Percentiles rank a stretch among this genome's conserved stretches.
These are phyloP conservation scores for Antennarius maculatus DNA, from an alignment of 2,797 vertebrate genomes.

Conservation along the genomic window DNA sequence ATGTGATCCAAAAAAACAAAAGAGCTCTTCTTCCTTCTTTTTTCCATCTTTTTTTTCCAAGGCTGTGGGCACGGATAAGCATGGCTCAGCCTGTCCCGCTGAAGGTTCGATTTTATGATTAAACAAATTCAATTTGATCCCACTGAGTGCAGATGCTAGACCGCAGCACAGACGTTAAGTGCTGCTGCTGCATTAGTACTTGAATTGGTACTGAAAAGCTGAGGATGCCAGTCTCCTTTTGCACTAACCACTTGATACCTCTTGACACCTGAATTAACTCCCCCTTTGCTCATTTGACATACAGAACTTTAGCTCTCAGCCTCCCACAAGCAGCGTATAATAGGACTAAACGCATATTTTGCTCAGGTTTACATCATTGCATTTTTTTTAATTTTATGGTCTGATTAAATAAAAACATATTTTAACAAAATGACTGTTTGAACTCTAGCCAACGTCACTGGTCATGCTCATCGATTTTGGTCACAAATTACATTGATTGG, in stretches of 20 bases:
- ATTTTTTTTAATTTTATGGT: neutral
- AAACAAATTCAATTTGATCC: conserved; percentile 62
- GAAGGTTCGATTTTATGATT: conserved; percentile 65
- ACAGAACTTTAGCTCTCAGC: conserved; percentile 31
- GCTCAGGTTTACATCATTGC: neutral
- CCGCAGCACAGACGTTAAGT: conserved; percentile 41
- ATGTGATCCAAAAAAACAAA: conserved; percentile 46
- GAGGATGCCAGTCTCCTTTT: conserved; percentile 42
- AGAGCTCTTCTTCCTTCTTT: conserved; percentile 24
- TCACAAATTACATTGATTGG: conserved; percentile 33
- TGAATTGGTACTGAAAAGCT: conserved; percentile 30
- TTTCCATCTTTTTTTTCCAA: conserved; percentile 3
- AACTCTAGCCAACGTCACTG: neutral
- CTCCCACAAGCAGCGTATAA: conserved; percentile 11
- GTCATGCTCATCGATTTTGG: conserved; percentile 12
- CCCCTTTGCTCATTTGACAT: conserved; percentile 46
- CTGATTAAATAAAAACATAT: neutral
- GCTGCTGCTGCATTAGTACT: conserved; percentile 36
- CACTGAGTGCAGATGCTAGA: conserved; percentile 45
- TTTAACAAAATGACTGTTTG: neutral
- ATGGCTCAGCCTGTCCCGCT: conserved; percentile 24
- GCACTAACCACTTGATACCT: conserved; percentile 48
- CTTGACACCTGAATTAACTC: conserved; percentile 55
- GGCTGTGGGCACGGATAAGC: conserved; percentile 31
- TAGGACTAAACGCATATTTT: conserved; percentile 19